A percentile compares a stretch with the other conserved stretches of the same genome.
These are phyloP conservation scores for Sepioteuthis lessoniana DNA, from an alignment of 2,888 invertebrate genomes.

Conservation along the genomic window DNA sequence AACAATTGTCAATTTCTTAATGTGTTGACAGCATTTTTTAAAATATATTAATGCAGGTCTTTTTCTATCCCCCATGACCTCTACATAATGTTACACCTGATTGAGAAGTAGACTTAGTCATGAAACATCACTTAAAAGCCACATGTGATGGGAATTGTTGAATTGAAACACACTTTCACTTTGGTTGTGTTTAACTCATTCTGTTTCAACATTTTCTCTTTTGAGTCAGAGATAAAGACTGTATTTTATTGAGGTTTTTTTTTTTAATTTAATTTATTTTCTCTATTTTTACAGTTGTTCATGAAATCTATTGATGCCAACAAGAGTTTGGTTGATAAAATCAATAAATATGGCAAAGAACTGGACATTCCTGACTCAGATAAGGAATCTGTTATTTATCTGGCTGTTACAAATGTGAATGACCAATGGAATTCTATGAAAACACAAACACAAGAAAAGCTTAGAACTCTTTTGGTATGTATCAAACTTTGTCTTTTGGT, in stretches of 20 bases:
- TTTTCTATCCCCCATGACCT: no score
- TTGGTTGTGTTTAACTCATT: not conserved
- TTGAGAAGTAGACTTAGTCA: no score
- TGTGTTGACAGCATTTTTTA: no score
- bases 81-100: no score
- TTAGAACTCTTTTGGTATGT: conserved; percentile 43
- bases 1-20: no score
- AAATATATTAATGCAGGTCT: no score
- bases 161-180: not conserved
- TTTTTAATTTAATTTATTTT: no score
- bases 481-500: not conserved
- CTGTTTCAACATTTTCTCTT: not conserved
- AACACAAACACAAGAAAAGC: conserved; percentile 61
- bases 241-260: not conserved
- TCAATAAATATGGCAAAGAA: conserved; percentile 87
- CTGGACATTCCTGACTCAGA: conserved; percentile 81
- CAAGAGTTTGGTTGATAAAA: conserved; percentile 85
- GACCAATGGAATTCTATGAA: conserved; percentile 63
- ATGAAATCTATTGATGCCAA: conserved; percentile 81
- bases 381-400: conserved; percentile 60
- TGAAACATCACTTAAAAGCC: no score
- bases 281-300: conserved; percentile 59
- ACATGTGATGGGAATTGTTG: no score
- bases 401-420: conserved; percentile 61
- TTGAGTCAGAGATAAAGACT: not conserved